Conservation (phyloP, 2,888 invertebrate genomes). For the Gari tellinella region DNA sequence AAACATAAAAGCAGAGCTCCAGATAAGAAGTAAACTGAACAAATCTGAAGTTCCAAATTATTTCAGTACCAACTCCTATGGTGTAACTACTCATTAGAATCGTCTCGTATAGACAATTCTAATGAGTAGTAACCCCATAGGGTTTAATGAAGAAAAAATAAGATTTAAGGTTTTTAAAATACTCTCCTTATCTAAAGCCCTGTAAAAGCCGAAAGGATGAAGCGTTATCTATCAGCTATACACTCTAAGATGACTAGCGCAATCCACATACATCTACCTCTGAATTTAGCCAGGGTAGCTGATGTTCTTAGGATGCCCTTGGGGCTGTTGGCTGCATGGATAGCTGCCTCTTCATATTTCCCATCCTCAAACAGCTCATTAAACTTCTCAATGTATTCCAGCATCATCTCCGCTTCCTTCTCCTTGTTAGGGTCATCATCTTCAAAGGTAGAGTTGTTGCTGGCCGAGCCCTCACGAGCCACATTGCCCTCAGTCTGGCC, state of each 20-base stretch:
- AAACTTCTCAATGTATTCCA: slow-evolving; percentile 84
- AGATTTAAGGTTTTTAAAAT: too few relatives aligned
- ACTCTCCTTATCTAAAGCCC: too few relatives aligned
- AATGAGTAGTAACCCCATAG: too few relatives aligned
- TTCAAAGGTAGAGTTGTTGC: slow-evolving; percentile 71
- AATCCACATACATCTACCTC: slow-evolving; percentile 73
- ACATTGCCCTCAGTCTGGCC: slow-evolving; percentile 48
- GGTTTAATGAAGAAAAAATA: too few relatives aligned
- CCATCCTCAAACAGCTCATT: slow-evolving; percentile 83
- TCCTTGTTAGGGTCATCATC: slow-evolving; percentile 84
- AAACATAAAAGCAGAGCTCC: too few relatives aligned
- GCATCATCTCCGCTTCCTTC: slow-evolving; percentile 83
- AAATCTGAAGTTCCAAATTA: too few relatives aligned
- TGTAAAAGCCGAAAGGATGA: too few relatives aligned
- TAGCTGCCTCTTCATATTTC: slow-evolving; percentile 82
- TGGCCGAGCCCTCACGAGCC: slow-evolving; percentile 59
- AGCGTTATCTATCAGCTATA: too few relatives aligned
- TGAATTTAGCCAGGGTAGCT: slow-evolving; percentile 83
- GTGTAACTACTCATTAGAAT: too few relatives aligned
- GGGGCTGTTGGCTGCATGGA: slow-evolving; percentile 84
- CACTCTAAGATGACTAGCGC: not conserved
- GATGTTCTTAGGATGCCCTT: slow-evolving; percentile 83
- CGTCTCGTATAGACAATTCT: too few relatives aligned
- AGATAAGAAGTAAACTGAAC: too few relatives aligned
- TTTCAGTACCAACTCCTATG: too few relatives aligned